Base-by-base conservation (phyloP, 2,888 invertebrate genomes). In the Diarsia dahlii region DNA sequence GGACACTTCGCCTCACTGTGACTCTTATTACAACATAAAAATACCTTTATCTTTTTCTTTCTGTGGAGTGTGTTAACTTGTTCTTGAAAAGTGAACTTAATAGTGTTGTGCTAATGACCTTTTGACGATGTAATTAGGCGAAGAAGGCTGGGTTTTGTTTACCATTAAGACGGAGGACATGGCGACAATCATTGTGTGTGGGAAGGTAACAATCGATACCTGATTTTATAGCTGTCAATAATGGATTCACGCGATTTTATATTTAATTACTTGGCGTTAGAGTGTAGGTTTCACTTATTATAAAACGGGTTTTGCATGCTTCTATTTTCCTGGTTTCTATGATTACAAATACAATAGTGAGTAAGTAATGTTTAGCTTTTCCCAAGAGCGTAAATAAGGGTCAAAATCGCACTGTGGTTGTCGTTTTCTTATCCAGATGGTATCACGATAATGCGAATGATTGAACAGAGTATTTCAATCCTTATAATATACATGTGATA, bases 201-300 rank as follows among this genome's bases (percentile, higher is more conserved):
- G 89, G 78, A 91, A 91, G 91, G 91, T 92, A 90, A 76, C 54
- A 72, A 74, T 82, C 56, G 60, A 81, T 74, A 76, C 48, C 48
- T 80, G 45, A 82, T 72, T 68, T 63, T 67, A 74, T 66, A 64
- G n/a, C 52, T 62, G 52, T 64, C 54, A 23, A 18, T 18, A 64
- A 48, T n/a, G 3, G 5, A 64, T 56, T 64, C n/a, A 71, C n/a
- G 71, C 23, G 56, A 46, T 78, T 74, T 63, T 56, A n/a, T 60
- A 48, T 48, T 68, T 66, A 67, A 72, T 82, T 56, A 71, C 10
- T 13, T 20, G 15, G 18, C 66, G 34, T 50, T 68, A 54, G 62
- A 60, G 15, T 66, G 18, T 67, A n/a, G 5, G 56, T 72, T 72
- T 77, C 28, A 65, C 45, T 66, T 20, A 70, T 34, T 62, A 46